These are phyloP conservation scores for Eumacrocentrus americanus DNA, from an alignment of 2,888 invertebrate species.

Conservation along the genomic window DNA sequence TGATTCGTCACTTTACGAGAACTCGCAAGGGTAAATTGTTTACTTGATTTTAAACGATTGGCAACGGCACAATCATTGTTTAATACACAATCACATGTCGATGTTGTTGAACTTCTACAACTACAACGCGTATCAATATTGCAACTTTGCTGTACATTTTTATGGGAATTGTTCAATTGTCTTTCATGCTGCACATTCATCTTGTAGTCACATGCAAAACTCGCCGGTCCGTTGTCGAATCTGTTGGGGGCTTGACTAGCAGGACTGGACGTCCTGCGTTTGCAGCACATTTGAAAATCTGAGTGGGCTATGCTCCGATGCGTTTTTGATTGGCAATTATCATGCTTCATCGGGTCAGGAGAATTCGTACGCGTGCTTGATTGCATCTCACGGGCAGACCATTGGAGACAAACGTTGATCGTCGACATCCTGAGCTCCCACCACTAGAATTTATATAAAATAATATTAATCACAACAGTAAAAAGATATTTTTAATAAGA, in stretches of 20 bases:
- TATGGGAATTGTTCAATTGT: not conserved
- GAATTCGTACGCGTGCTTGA: slow-evolving; percentile 20
- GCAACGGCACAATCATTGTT: slow-evolving; percentile 9
- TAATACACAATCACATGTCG: slow-evolving; percentile 13
- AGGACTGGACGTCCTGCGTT: not conserved
- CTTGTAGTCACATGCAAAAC: not conserved
- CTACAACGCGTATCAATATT: not conserved
- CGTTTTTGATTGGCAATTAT: slow-evolving; percentile 28
- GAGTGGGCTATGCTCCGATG: slow-evolving; percentile 32
- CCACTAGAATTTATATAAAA: slow-evolving; percentile 43
- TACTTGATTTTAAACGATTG: slow-evolving; percentile 2
- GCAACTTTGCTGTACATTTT: not conserved
- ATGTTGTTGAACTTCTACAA: slow-evolving; percentile 1
- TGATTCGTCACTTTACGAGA: not conserved
- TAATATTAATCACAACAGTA: not conserved
- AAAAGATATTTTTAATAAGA: not conserved
- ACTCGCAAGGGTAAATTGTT: not conserved
- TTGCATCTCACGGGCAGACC: slow-evolving; percentile 41
- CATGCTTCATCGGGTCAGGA: slow-evolving; percentile 27
- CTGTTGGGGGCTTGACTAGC: not conserved
- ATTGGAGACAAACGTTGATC: slow-evolving; percentile 38
- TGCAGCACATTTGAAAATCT: slow-evolving; percentile 1
- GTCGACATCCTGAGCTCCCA: slow-evolving; percentile 45
- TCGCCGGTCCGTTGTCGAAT: not conserved
- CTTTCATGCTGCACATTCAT: not conserved